Evolutionary conservation across 2,888 invertebrate species (phyloP), one percentile per base, ranked within the genome.

Genomic region (Xestia xanthographa): DNA sequence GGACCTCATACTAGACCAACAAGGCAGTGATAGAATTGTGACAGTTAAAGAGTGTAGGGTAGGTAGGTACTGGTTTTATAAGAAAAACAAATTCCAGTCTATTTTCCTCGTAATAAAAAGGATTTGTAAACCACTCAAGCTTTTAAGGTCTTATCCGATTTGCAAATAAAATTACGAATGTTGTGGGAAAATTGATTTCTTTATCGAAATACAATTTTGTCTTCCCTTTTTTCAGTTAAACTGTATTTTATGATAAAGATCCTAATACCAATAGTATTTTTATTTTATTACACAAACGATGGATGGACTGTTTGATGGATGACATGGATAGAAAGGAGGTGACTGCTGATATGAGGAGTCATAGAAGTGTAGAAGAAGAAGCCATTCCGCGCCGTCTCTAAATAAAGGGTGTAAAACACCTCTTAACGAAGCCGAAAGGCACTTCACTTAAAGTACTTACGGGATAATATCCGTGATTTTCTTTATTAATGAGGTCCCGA

Each of bases 121-220:
- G 53, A 45, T 63, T 66, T 58, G 45, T 43, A 48, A 56, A 58
- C 26, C 43, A 43, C 41, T 65, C 43, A 72, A 50, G 80, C 65
- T 77, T 80, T 77, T 58, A 72, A 29, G 34, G 38, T 62, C 34
- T 79, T 50, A 77, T 79, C 20, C 22, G 63, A 66, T 80, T 80
- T 80, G 22, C 58, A 34, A 78, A 78, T 20, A 14, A 53, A 65
- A 41, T 80, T 72, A 66, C 80, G 22, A 58, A 80, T 66, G 65
- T 60, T 45, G 14, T 45, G 22, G 22, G 50, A 60, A 73, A 80
- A 66, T 66, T 80, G 45, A n/a, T 79, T 70, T 53, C 22, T 69
- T 79, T 43, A 45, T 17, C 26, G 22, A 43, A 20, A 62, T 38
- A 38, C 14, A 53, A 20, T 62, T 45, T 77, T 45, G 38, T 34